Evolutionary conservation across 1,140 invertebrate species (phyloP).

Genomic region (Heterodera schachtii): DNA sequence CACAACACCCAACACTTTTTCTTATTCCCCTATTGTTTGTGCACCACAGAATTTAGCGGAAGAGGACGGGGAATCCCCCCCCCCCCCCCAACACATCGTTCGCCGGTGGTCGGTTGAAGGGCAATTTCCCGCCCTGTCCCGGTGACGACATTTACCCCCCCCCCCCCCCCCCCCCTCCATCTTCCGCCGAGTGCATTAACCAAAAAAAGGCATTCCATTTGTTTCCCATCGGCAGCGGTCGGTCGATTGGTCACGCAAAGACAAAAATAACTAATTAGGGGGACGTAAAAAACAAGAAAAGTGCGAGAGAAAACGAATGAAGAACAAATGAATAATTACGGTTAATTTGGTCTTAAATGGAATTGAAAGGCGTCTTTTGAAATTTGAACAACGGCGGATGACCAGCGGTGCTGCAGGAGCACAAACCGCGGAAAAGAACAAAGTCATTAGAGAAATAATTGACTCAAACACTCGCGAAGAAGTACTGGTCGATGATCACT

Average conservation of each 20-base stretch:
- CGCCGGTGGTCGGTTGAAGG: neutral
- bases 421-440: no score
- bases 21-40: neutral
- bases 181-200: neutral
- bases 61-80: neutral
- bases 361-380: no score
- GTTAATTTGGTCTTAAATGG: neutral
- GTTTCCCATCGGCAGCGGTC: no score
- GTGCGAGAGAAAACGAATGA: neutral
- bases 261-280: neutral
- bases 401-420: no score
- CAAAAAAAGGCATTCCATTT: neutral
- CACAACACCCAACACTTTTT: neutral
- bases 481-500: no score
- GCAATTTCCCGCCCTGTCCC: neutral
- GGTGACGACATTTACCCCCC: constrained; percentile 4
- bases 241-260: no score
- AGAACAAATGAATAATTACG: neutral
- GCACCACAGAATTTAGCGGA: neutral
- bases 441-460: no score
- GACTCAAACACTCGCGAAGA: no score
- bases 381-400: no score
- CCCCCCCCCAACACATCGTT: neutral
- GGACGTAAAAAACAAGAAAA: neutral
- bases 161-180: neutral